Evolutionary conservation across 1,140 invertebrate genomes (phyloP), one percentile per base, ranked within the genome.

Genomic region (Lethrus apterus): DNA sequence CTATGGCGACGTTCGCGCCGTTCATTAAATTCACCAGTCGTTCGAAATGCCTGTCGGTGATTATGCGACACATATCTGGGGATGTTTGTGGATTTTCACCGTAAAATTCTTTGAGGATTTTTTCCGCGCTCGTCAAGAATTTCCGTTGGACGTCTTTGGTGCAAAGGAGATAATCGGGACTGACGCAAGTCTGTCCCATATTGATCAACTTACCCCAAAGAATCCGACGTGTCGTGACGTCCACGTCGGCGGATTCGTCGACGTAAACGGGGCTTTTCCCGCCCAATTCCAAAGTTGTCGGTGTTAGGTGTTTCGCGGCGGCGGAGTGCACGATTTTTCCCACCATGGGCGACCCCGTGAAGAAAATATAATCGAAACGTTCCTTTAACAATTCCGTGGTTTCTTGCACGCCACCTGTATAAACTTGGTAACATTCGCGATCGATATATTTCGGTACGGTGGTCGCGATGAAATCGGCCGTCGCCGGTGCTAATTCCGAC

Each of bases 301-400:
- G 96, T 0, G 95, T 99, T 8, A 99, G 71, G 70, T 87, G 65
- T 64, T 96, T 87, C 52, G 86, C 86, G 0, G 95, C 91, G 4
- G 93, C 93, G 46, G 80, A 75, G 62, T 92, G 84, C 2, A 98
- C 76, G 48, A 97, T 86, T 70, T 81, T 86, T n/a, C 90, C 94
- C 17, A 98, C 85, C 33, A 64, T 64, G 1, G 85, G 79, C 23
- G 88, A 90, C 0, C 95, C 96, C 1, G 96, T 99, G 64, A 90
- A 99, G 70, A 99, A 94, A 52, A 99, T 98, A 62, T 96, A 91
- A 71, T 99, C 96, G 65, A 95, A 99, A 59, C 79, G 79, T 60
- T 94, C 76, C 54, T 90, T 48, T 32, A 42, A 35, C 18, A 20
- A 48, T 81, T 60, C 89, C 4, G 91, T 62, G 89, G 84, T 1